Base-by-base conservation (phyloP, 2,888 invertebrate genomes). In the Sialis fuliginosa region DNA sequence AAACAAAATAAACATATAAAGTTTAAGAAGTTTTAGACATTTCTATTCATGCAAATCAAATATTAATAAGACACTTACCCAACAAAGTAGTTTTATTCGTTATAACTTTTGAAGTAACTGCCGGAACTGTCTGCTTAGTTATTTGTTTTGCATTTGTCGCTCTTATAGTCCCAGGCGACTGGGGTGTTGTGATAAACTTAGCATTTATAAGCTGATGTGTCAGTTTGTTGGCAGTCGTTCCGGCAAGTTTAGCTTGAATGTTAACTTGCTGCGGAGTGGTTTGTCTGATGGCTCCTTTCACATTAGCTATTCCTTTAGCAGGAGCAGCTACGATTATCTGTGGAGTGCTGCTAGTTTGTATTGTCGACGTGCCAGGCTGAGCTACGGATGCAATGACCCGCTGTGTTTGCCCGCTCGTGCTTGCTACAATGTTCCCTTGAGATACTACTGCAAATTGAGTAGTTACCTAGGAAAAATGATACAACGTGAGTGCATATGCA, bases 401-500 rank as follows among this genome's bases (percentile, higher is more conserved):
- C 33, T 50, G 48, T 41, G 51, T 48, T 44, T 53, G 50, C 37
- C 59, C 56, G 46, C 57, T 52, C 2, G 53, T 54, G n/a, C 60
- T 57, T 5, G 64, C 60, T 48, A 64, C 60, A 35, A 72, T 55
- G 57, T 67, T 71, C 44, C 68, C 69, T 55, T 70, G 69, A 5
- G 68, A 65, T 5, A 69, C 68, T 13, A 71, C 69, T 1, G 71
- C 66, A 52, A 68, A 69, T 55, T 69, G 70, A 6, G 65, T 56
- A 6, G 22, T 22, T 22, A 22, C 22, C 22, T 22, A 22, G 22
- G 22, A 22, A 22, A 22, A 22, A 22, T 22, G 2, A 22, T 22
- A 22, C 22, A 22, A 22, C 2, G 2, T 22, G 22, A 22, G 22
- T 22, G 22, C 22, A 22, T 22, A 22, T 22, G 22, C 22, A 22